Base-by-base conservation (phyloP, 2,888 invertebrate species). In the Pollenia amentaria region DNA sequence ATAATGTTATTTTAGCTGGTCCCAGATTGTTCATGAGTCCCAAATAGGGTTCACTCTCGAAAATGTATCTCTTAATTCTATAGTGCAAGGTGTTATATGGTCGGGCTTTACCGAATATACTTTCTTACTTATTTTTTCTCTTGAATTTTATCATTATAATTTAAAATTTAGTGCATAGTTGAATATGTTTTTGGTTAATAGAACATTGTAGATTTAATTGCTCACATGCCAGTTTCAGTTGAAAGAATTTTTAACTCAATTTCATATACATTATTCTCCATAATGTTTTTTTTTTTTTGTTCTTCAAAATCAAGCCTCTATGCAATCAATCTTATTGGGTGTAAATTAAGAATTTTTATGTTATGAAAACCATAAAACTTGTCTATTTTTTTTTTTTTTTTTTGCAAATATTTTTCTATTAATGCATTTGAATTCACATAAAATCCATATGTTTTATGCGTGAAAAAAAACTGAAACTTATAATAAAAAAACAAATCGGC, bases 271-370 rank as follows among this genome's bases (percentile, higher is more conserved):
- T 29, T 29, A 29, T 29, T 29, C 4, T 29, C 3, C 29, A 29
- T 29, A 29, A 0, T 29, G 2, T 57, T n/a, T 46, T 40, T 51
- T 16, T 76, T 79, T 80, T 51, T 42, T n/a, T 21, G 4, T 10
- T 38, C 2, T 44, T 55, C 11, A 18, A 80, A 72, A 18, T 46
- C 44, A 46, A 42, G n/a, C 44, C n/a, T 12, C 1, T 21, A 18
- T 29, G 6, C 73, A 73, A 73, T 73, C 65, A 72, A 80, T 57
- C 73, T 40, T 21, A 16, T 11, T 51, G 48, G 42, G 80, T 84
- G 87, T 84, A 84, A 87, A 84, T 87, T 73, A 84, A 84, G 46
- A 72, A 87, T 87, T 76, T 80, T 67, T 85, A 57, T 86, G 38
- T 77, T 64, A 60, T 64, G 57, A 72, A 67, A 76, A 72, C 79